Conservation (phyloP, 1,140 invertebrate species). For the Drosophila tani region DNA sequence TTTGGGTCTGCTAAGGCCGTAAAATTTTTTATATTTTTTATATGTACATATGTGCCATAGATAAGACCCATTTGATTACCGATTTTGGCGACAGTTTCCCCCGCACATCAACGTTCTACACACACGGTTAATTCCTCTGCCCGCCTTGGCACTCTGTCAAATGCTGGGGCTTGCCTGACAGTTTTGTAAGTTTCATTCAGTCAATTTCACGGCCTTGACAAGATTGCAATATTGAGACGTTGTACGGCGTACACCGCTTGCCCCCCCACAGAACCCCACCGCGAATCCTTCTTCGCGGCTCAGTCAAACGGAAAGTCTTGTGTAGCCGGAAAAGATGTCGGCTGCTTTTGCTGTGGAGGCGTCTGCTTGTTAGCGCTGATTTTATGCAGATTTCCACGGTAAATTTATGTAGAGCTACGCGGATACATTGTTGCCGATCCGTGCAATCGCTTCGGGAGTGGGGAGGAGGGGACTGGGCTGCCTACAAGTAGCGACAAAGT, state of each 20-base stretch:
- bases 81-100: background rate
- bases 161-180: slow-evolving; percentile 57
- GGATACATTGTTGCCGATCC: slow-evolving; percentile 68
- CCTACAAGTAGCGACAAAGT: slow-evolving; percentile 60
- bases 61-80: slow-evolving; percentile 5
- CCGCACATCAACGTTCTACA: slow-evolving; percentile 12
- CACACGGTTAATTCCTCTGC: slow-evolving; percentile 44
- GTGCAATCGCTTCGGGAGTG: slow-evolving; percentile 15
- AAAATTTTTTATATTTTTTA: background rate
- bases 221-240: slow-evolving; percentile 71
- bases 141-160: slow-evolving; percentile 43
- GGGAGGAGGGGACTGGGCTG: background rate
- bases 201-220: slow-evolving; percentile 59
- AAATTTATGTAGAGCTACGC: slow-evolving; percentile 77
- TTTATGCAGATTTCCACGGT: slow-evolving; percentile 77
- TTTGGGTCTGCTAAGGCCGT: no score
- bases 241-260: slow-evolving; percentile 16
- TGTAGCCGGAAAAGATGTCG: slow-evolving; percentile 70
- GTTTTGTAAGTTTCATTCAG: slow-evolving; percentile 62
- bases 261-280: background rate
- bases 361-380: slow-evolving; percentile 77
- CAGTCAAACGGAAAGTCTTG: slow-evolving; percentile 59
- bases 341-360: slow-evolving; percentile 46
- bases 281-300: slow-evolving; percentile 1
- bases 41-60: background rate